These are phyloP conservation scores for Mareca strepera DNA, from an alignment of 2,797 vertebrate genomes.

Conservation along the genomic window DNA sequence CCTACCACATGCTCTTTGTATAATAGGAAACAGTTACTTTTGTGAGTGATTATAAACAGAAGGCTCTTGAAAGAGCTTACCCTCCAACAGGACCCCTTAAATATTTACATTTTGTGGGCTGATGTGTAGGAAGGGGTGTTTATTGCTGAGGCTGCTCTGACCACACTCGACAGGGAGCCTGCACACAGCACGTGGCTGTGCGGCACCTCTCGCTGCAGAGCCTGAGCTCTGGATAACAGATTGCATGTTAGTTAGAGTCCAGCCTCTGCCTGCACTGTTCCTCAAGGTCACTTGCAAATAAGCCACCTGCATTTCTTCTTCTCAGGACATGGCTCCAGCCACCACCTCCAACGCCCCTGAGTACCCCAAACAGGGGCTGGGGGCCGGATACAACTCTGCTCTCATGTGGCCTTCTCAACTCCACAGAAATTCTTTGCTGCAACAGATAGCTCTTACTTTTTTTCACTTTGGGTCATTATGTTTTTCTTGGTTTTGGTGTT, in stretches of 20 bases:
- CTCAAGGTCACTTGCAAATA: neutral
- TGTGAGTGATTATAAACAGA: conserved; percentile 63
- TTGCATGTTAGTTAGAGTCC: neutral
- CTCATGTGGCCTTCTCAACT: neutral
- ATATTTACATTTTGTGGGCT: conserved; percentile 64
- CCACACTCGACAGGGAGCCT: neutral
- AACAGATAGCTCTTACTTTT: neutral
- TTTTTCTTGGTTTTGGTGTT: no score
- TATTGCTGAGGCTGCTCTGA: neutral
- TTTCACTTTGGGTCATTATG: no score
- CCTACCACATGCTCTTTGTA: neutral
- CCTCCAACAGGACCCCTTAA: conserved; percentile 48
- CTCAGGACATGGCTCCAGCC: neutral
- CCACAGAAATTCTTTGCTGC: conserved; percentile 1
- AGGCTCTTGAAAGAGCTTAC: conserved; percentile 61
- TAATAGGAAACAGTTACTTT: conserved; percentile 57
- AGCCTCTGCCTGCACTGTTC: neutral
- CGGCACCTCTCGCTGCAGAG: neutral
- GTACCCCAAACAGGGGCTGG: neutral
- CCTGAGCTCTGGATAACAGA: neutral
- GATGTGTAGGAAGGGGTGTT: neutral
- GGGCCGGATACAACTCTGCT: neutral
- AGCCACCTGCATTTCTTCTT: neutral
- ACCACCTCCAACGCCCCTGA: neutral
- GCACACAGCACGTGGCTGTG: neutral